Conservation (phyloP, 2,888 invertebrate species). For the Erpobdella octoculata region DNA sequence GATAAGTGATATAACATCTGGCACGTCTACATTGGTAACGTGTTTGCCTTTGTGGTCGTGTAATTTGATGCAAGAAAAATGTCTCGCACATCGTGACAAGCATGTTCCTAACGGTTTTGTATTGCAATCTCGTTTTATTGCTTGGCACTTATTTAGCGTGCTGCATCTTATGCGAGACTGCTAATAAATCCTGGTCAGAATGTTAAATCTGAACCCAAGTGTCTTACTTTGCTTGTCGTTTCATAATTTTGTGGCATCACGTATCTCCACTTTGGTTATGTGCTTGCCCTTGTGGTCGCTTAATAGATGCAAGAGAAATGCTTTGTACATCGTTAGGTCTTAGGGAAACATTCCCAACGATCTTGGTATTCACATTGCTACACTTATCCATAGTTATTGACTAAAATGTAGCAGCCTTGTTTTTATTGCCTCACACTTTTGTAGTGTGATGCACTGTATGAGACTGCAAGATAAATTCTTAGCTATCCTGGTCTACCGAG, state of each 20-base stretch:
- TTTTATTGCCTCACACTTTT: neutral
- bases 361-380: neutral
- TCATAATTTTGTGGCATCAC: neutral
- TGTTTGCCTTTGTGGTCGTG: no score
- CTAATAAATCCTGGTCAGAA: no score
- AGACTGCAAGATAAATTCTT: neutral
- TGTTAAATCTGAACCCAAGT: no score
- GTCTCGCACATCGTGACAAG: no score
- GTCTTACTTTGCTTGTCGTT: no score
- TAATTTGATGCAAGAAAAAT: no score
- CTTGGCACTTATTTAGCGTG: no score
- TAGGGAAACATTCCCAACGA: neutral
- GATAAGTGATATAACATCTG: no score
- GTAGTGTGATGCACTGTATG: neutral
- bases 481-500: neutral
- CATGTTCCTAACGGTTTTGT: no score
- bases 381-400: neutral
- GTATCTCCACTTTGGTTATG: neutral
- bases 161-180: no score
- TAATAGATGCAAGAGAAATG: neutral
- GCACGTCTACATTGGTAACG: no score
- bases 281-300: neutral
- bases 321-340: neutral
- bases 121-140: no score
- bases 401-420: neutral